These are phyloP conservation scores for Meliscaeva auricollis DNA, from an alignment of 2,888 invertebrate species.

Conservation along the genomic window DNA sequence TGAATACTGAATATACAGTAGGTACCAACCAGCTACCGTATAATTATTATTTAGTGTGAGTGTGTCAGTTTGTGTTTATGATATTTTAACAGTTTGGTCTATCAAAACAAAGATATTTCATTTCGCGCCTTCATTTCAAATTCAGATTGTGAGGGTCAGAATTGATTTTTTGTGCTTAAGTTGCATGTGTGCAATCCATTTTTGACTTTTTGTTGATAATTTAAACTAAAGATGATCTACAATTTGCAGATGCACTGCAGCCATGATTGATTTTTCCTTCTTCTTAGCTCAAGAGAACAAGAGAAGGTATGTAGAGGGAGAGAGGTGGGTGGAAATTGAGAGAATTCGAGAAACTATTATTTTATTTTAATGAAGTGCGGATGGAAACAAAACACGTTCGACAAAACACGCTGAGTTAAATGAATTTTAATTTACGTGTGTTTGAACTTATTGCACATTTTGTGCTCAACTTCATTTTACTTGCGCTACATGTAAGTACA, in stretches of 20 bases:
- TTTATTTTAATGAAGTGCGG: constrained; percentile 17
- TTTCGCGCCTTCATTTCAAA: constrained; percentile 37
- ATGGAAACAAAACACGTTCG: constrained; percentile 6
- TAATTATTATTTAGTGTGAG: constrained; percentile 22
- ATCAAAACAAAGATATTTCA: constrained; percentile 71
- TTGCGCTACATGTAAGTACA: too few species aligned
- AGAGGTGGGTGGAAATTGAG: background rate
- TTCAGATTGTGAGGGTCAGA: constrained; percentile 45
- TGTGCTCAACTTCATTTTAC: too few species aligned
- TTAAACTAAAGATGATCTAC: constrained; percentile 14
- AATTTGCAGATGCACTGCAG: constrained; percentile 39
- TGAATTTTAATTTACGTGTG: background rate
- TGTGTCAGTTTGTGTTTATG: constrained; percentile 50
- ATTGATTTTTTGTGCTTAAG: constrained; percentile 10
- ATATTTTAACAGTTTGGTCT: constrained; percentile 64
- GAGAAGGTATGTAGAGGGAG: background rate
- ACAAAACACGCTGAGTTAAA: background rate
- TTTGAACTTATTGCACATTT: too few species aligned
- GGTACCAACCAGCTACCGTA: too few species aligned
- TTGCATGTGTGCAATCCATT: constrained; percentile 12
- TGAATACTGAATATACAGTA: too few species aligned
- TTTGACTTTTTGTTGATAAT: constrained; percentile 43
- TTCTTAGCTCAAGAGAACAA: background rate
- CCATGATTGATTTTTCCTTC: constrained; percentile 57
- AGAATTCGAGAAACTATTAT: constrained; percentile 4